Evolutionary conservation across 23 tunicate genomes (phyloP).

Genomic region (Ascidia mentula): DNA sequence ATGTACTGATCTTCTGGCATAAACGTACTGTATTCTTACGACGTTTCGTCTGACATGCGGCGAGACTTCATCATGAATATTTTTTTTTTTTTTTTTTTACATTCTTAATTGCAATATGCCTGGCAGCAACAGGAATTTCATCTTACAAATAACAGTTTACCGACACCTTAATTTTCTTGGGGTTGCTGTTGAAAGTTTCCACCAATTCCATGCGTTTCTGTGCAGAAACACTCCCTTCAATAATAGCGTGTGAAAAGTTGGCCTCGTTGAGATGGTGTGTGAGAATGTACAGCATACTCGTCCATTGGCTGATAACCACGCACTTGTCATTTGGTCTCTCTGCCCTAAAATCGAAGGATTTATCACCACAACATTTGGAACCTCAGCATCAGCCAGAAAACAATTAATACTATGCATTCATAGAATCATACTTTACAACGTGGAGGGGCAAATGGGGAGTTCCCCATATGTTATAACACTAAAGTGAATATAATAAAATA

Average conservation of each 20-base stretch:
- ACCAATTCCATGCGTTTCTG: slow-evolving; percentile 77
- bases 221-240: slow-evolving; percentile 70
- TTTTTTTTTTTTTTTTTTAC: no score
- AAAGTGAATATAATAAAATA: no score
- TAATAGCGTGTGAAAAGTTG: slow-evolving; percentile 37
- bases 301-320: slow-evolving; percentile 91
- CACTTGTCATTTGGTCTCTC: slow-evolving; percentile 74
- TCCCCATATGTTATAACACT: no score
- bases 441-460: no score
- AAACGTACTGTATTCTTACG: no score
- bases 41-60: no score
- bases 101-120: no score
- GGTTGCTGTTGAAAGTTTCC: slow-evolving; percentile 64
- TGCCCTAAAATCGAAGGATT: slow-evolving; percentile 23
- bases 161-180: slow-evolving; percentile 1
- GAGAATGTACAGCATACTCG: slow-evolving; percentile 64
- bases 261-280: slow-evolving; percentile 45
- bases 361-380: not conserved
- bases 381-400: not conserved
- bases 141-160: no score
- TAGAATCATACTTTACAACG: not conserved
- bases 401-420: not conserved
- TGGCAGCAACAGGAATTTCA: no score
- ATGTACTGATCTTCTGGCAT: no score
- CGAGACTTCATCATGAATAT: no score